Evolutionary conservation across 2,888 invertebrate species (phyloP), one percentile per base, ranked within the genome.

Genomic region (Leptopilina syphax): DNA sequence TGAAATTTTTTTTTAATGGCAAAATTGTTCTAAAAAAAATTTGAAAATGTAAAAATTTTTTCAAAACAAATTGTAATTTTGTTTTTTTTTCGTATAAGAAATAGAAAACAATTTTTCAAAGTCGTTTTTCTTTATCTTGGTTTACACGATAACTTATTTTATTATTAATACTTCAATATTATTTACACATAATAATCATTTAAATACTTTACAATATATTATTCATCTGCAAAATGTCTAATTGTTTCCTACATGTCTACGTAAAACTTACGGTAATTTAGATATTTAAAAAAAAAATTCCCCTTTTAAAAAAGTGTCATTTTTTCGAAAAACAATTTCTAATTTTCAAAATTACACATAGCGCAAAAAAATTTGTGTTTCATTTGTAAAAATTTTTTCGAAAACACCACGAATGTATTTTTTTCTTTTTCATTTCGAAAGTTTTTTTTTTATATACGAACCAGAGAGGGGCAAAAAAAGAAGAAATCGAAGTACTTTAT

Each of bases 181-280:
- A 63, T 63, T 63, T 63, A 63, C 63, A 63, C 24, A 63, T 63
- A 63, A 63, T 63, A n/a, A 24, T 63, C 6, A 63, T 63, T 63
- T 63, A 63, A 63, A 63, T 63, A 63, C 63, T 63, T 63, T 63
- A 63, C 63, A 63, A 63, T 63, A 63, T 63, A 63, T 63, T 63
- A 63, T 63, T 60, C 24, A 24, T 63, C 63, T 63, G 24, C 24
- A 63, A 63, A 63, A 63, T 24, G 63, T 63, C 24, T 63, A 63
- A 50, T 18, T 63, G 63, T 63, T 63, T 63, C 24, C 5, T 63
- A 8, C 24, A 63, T 63, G n/a, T 18, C 60, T 63, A 50, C 10
- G 12, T 50, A 50, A 50, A 7, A 9, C 50, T 50, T 50, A 50
- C 8, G 24, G 9, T 63, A 24, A 63, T 63, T 24, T 63, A 63